Conservation (phyloP, 1,140 invertebrate genomes). For the Himalopsyche phryganea region DNA sequence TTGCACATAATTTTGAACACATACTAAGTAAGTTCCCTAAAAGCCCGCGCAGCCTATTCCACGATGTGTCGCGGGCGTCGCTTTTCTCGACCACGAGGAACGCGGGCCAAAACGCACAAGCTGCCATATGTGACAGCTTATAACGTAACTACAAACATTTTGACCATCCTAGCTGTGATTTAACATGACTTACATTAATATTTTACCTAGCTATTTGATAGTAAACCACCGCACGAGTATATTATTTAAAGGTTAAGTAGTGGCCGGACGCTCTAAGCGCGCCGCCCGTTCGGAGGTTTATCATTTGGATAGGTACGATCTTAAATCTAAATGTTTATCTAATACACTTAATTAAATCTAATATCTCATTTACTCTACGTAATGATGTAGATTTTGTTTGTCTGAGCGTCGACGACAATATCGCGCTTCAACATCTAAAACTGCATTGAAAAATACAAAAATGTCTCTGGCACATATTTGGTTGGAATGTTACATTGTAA, state of each 20-base stretch:
- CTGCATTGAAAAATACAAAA: slow-evolving; percentile 38
- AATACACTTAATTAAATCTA: slow-evolving; percentile 29
- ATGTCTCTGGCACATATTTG: slow-evolving; percentile 50
- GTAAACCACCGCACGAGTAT: slow-evolving; percentile 28
- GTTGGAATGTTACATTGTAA: slow-evolving; percentile 44
- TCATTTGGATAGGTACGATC: slow-evolving; percentile 24
- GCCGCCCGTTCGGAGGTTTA: slow-evolving; percentile 14
- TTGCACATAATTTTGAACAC: slow-evolving; percentile 35
- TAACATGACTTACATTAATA: slow-evolving; percentile 27
- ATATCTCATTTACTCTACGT: slow-evolving; percentile 29
- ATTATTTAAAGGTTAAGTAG: slow-evolving; percentile 6
- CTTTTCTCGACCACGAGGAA: neutral
- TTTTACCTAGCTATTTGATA: slow-evolving; percentile 32
- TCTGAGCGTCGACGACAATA: neutral
- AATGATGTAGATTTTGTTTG: slow-evolving; percentile 30
- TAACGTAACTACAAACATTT: slow-evolving; percentile 18
- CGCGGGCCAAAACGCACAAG: slow-evolving; percentile 3
- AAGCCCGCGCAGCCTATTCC: neutral
- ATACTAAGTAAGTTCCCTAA: slow-evolving; percentile 29
- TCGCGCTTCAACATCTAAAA: slow-evolving; percentile 23
- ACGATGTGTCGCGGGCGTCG: neutral
- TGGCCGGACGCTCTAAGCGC: slow-evolving; percentile 1
- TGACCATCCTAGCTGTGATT: slow-evolving; percentile 34
- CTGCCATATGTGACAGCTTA: slow-evolving; percentile 3
- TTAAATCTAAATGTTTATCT: slow-evolving; percentile 29